Conservation (phyloP, 2,888 invertebrate species). For the Busseola fusca region DNA sequence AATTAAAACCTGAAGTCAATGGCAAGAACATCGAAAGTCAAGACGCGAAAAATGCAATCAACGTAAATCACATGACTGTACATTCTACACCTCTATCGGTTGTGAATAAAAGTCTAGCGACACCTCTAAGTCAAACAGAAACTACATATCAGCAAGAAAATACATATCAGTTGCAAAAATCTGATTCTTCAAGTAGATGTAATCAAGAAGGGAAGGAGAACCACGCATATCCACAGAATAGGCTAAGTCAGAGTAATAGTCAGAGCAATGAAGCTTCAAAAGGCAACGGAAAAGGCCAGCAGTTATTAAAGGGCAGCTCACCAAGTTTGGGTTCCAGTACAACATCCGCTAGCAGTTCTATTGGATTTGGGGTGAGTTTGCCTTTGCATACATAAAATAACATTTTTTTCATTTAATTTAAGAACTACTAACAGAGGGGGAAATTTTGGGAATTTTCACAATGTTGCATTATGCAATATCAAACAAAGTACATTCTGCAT, state of each 20-base stretch:
- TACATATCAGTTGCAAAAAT: constrained; percentile 88
- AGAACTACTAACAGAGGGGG: neutral
- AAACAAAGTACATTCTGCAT: neutral
- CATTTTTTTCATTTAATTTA: neutral
- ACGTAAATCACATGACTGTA: constrained; percentile 88
- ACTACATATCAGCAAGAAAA: constrained; percentile 87
- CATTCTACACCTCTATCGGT: constrained; percentile 87
- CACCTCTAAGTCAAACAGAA: constrained; percentile 90
- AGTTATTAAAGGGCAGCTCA: constrained; percentile 80
- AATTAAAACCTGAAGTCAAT: constrained; percentile 80
- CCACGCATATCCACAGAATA: constrained; percentile 88
- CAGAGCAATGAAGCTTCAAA: constrained; percentile 81
- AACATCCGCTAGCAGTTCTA: constrained; percentile 76
- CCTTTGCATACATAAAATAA: neutral
- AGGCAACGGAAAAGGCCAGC: constrained; percentile 75
- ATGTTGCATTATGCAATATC: neutral
- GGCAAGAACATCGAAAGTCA: constrained; percentile 77
- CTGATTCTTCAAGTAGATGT: constrained; percentile 86
- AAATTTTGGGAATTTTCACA: neutral
- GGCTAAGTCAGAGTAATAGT: constrained; percentile 83
- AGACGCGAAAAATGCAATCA: constrained; percentile 81
- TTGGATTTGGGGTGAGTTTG: constrained; percentile 85
- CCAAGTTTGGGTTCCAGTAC: constrained; percentile 82
- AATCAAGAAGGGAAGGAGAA: constrained; percentile 88
- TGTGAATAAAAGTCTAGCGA: constrained; percentile 91